These are phyloP conservation scores for Notechis scutatus DNA, from an alignment of 2,113 vertebrate species.

Conservation along the genomic window DNA sequence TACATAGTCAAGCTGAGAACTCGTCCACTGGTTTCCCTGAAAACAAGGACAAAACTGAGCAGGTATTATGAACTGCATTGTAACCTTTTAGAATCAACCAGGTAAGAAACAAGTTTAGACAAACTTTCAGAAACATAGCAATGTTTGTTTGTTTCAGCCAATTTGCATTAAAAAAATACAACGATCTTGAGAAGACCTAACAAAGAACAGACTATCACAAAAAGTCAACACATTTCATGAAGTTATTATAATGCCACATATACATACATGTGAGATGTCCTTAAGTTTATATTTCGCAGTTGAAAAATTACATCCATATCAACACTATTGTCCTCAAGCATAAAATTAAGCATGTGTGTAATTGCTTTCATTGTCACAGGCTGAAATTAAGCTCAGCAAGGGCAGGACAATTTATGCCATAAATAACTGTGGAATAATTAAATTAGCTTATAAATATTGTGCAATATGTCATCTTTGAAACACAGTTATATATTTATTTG, in stretches of 20 bases:
- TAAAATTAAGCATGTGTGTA: constrained; percentile 42
- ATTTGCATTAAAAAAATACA: background rate
- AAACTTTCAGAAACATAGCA: background rate
- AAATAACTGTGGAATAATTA: constrained; percentile 46
- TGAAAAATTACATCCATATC: background rate
- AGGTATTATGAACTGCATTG: background rate
- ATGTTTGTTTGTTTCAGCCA: background rate
- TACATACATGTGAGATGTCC: background rate
- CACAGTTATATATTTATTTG: constrained; percentile 56
- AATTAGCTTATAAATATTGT: constrained; percentile 61
- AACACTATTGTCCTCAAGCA: constrained; percentile 13
- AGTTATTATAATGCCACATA: background rate
- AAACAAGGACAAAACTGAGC: background rate
- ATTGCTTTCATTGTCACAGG: constrained; percentile 13
- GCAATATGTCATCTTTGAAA: constrained; percentile 50
- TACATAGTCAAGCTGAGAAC: background rate
- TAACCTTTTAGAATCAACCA: background rate
- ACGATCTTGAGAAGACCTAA: background rate
- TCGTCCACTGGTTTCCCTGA: background rate
- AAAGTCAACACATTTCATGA: background rate
- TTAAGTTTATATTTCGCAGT: fast-evolving
- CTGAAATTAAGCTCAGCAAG: constrained; percentile 15
- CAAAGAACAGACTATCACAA: background rate
- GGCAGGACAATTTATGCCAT: constrained; percentile 41
- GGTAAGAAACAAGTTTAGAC: background rate